phyloP scores from a whole-genome alignment of 2,797 vertebrate species.

The Eupleurogrammus muticus region DNA sequence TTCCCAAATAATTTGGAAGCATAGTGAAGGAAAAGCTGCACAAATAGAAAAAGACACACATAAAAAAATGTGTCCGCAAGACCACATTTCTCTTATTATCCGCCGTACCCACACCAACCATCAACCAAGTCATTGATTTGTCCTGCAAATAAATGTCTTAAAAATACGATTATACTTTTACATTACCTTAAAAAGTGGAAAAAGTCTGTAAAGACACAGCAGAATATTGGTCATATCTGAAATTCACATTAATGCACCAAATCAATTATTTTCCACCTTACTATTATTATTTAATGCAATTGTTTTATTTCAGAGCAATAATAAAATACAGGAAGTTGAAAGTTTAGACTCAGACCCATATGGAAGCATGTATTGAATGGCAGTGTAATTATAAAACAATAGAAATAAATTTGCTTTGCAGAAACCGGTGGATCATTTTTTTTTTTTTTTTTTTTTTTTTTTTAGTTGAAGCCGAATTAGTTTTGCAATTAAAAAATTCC shows the following conservation, averaged over 20 bases:
- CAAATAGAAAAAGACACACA: slow-evolving; percentile 66
- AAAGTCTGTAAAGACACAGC: no score
- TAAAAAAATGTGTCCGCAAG: slow-evolving; percentile 50
- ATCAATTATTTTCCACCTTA: slow-evolving; percentile 20
- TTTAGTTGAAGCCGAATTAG: slow-evolving; percentile 15
- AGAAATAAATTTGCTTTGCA: slow-evolving; percentile 7
- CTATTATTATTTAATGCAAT: background rate
- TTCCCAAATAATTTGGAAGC: slow-evolving; percentile 69
- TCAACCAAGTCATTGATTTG: background rate
- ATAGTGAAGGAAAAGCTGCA: slow-evolving; percentile 58
- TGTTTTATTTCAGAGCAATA: background rate
- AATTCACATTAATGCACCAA: slow-evolving; percentile 31
- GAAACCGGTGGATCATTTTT: background rate
- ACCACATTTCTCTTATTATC: slow-evolving; percentile 57
- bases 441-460: slow-evolving; percentile 2
- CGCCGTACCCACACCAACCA: slow-evolving; percentile 53
- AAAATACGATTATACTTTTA: slow-evolving; percentile 25
- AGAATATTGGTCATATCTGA: slow-evolving; percentile 33
- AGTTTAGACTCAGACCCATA: slow-evolving; percentile 29
- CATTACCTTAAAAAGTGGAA: slow-evolving; percentile 7
- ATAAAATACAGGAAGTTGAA: slow-evolving; percentile 25
- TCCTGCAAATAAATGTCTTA: background rate
- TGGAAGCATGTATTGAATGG: background rate
- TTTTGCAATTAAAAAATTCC: slow-evolving; percentile 24
- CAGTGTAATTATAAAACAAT: background rate